These are phyloP conservation scores for Trididemnum clinides DNA, from an alignment of 23 tunicate species.

Conservation along the genomic window DNA sequence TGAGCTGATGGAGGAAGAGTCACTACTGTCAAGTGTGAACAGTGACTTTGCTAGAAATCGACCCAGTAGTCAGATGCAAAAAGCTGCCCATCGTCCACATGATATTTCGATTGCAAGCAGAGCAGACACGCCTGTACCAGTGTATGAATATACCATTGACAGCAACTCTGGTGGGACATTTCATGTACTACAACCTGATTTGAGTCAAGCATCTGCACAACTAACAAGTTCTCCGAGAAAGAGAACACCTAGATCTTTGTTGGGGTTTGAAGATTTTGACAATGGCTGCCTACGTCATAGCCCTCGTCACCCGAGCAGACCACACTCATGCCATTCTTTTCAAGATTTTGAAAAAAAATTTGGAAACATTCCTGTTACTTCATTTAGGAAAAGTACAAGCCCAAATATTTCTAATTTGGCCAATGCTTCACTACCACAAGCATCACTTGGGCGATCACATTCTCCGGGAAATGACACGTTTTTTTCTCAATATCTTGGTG, in stretches of 20 bases:
- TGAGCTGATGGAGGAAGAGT: conserved; percentile 34
- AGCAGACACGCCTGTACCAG: no score
- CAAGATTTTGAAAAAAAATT: no score
- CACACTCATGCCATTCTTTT: no score
- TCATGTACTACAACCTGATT: background rate
- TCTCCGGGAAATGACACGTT: background rate
- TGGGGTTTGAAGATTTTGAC: no score
- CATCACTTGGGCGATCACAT: no score
- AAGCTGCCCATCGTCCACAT: background rate
- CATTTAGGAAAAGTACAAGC: no score
- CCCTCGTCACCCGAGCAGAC: no score
- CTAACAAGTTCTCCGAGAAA: conserved; percentile 12
- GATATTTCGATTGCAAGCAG: background rate
- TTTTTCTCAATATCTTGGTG: background rate
- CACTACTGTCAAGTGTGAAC: background rate
- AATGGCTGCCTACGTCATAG: no score
- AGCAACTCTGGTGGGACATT: background rate
- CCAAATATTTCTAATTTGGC: no score
- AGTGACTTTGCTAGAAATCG: background rate
- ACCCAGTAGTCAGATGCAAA: background rate
- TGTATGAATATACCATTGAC: background rate
- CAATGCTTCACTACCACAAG: no score
- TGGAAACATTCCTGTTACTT: no score
- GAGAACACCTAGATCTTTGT: background rate
- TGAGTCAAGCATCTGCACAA: background rate